Conservation (phyloP, 2,797 vertebrate species). For the Crypturellus tataupa region DNA sequence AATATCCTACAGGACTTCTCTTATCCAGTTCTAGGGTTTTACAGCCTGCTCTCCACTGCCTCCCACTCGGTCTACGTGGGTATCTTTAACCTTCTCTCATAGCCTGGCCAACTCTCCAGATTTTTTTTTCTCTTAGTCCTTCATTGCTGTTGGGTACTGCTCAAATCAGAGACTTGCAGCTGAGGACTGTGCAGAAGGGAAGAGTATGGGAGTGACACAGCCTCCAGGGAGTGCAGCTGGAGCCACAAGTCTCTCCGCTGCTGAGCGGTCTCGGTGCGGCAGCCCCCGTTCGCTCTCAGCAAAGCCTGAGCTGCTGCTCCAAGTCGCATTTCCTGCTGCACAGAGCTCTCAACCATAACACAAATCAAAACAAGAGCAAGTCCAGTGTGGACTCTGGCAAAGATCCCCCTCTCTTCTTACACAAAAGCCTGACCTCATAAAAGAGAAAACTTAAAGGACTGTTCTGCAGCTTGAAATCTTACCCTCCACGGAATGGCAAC, state of each 20-base stretch:
- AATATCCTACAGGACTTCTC: not conserved
- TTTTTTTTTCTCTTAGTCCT: not conserved
- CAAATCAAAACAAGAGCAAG: conserved; percentile 49
- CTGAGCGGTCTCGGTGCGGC: not conserved
- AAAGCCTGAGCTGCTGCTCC: conserved; percentile 1
- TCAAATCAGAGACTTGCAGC: not conserved
- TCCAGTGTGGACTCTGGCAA: conserved; percentile 35
- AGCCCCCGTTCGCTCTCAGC: not conserved
- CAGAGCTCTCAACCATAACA: not conserved
- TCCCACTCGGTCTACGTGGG: not conserved
- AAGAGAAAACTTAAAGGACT: conserved; percentile 44
- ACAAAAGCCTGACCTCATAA: conserved; percentile 65
- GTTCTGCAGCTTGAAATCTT: conserved; percentile 44
- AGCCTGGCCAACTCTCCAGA: not conserved
- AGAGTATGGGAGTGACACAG: not conserved
- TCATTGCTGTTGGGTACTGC: not conserved
- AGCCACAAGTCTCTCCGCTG: not conserved
- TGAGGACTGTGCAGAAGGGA: not conserved
- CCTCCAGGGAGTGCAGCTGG: not conserved
- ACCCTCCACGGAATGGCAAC: conserved; percentile 24
- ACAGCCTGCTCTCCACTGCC: not conserved
- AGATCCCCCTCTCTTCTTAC: conserved; percentile 37
- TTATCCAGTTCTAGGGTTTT: not conserved
- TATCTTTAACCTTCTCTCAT: not conserved
- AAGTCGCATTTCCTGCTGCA: conserved; percentile 38